Base-by-base conservation (phyloP, 2,888 invertebrate species). In the Rugalucina vietnamica region DNA sequence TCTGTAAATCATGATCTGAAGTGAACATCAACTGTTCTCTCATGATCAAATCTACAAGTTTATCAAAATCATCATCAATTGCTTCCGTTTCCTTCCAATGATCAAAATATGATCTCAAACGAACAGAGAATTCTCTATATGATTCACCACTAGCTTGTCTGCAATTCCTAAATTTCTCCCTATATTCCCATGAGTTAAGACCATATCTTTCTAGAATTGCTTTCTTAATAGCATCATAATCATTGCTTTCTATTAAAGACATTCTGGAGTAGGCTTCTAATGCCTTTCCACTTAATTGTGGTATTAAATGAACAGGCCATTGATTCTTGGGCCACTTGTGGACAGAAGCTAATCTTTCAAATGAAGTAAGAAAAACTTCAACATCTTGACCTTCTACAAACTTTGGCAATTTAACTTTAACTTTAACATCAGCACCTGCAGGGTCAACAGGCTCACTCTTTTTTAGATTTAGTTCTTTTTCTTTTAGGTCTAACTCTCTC, bases 331-430 rank as follows among this genome's bases (percentile, higher is more conserved):
- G 43, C 39, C 72, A 72, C 5, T 37, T 34, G 14, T 72, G 72
- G 14, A 72, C 14, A n/a, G 36, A 32, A 32, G 36, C 36, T 8
- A 72, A n/a, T n/a, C 39, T 8, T 24, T 72, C 72, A 37, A 72
- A 34, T 37, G 37, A 72, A n/a, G 37, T 72, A 18, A 72, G 24
- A 14, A 72, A 72, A 10, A 39, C 72, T n/a, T 72, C 72, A 39
- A 34, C 29, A 27, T 72, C 72, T 37, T 72, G 21, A 18, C 39
- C 37, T 43, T 72, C 39, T 14, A 21, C 21, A 72, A 72, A 69
- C 32, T 36, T 69, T 5, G 32, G 69, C 12, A 72, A n/a, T 32
- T 18, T 39, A 10, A 72, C 39, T n/a, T 39, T 39, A 4, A 43
- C 8, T 34, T 36, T 72, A 12, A 43, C 18, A 43, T 43, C 43